phyloP scores from a whole-genome alignment of 2,113 vertebrate genomes.

The Labeo catla region DNA sequence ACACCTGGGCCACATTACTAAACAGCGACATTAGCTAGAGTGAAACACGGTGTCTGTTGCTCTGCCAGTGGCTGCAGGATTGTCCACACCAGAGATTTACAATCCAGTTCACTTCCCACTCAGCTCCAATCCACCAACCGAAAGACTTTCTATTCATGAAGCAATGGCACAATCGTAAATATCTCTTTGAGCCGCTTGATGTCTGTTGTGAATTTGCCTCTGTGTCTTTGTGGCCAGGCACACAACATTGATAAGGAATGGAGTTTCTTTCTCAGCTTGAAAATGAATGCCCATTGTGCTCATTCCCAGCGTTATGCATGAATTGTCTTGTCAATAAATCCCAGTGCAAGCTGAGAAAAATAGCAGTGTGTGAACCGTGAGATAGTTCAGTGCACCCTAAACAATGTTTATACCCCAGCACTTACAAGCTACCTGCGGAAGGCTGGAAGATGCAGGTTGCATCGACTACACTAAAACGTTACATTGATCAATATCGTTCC shows the following conservation, averaged over 20 bases:
- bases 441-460: constrained; percentile 12
- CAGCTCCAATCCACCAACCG: neutral
- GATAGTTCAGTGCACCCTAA: constrained; percentile 32
- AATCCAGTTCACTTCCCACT: constrained; percentile 25
- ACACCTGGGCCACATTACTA: constrained; percentile 32
- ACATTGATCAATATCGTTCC: constrained; percentile 28
- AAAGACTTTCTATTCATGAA: constrained; percentile 41
- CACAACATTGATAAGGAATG: constrained; percentile 33
- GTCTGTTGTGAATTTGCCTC: constrained; percentile 43
- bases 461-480: constrained; percentile 26
- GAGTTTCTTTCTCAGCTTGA: constrained; percentile 13
- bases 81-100: constrained; percentile 38
- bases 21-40: constrained; percentile 22
- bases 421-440: constrained; percentile 21
- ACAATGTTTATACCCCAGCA: constrained; percentile 31
- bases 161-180: constrained; percentile 46
- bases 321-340: constrained; percentile 45
- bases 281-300: constrained; percentile 48
- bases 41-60: constrained; percentile 18
- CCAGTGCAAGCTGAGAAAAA: constrained; percentile 23
- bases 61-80: constrained; percentile 22
- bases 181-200: constrained; percentile 46
- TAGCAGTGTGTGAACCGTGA: constrained; percentile 12
- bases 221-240: constrained; percentile 39
- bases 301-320: constrained; percentile 38